Conservation (phyloP, 2,113 vertebrate species). For the Nyctereutes procyonoides region DNA sequence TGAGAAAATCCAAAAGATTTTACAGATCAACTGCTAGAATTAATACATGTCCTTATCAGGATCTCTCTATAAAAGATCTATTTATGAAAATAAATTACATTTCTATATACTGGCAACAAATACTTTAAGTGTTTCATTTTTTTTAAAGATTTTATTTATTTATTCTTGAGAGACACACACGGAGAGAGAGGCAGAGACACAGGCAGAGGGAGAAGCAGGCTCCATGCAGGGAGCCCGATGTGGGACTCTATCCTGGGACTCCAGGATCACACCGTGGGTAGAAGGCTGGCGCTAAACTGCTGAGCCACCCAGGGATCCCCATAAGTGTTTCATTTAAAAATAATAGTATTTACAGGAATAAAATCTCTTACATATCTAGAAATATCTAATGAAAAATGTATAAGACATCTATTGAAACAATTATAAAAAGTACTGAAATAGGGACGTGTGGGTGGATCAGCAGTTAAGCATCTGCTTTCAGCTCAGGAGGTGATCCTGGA, state of each 20-base stretch:
- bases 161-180: too few species aligned
- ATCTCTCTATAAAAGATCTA: not conserved
- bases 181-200: too few species aligned
- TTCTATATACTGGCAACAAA: not conserved
- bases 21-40: not conserved
- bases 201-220: too few species aligned
- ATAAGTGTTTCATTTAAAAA: not conserved
- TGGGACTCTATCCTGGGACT: too few species aligned
- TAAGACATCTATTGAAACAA: not conserved
- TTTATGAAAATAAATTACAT: not conserved
- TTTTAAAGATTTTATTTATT: too few species aligned
- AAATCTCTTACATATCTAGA: not conserved
- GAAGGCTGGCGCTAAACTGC: too few species aligned
- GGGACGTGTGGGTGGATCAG: too few species aligned
- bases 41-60: not conserved
- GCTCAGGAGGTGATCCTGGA: too few species aligned
- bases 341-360: not conserved
- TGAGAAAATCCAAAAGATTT: not conserved
- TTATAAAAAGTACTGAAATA: not conserved
- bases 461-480: too few species aligned
- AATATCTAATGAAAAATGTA: not conserved
- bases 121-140: not conserved
- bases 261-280: too few species aligned
- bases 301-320: too few species aligned
- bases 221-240: too few species aligned